Conservation (phyloP, 2,113 vertebrate genomes). For the Motacilla alba region DNA sequence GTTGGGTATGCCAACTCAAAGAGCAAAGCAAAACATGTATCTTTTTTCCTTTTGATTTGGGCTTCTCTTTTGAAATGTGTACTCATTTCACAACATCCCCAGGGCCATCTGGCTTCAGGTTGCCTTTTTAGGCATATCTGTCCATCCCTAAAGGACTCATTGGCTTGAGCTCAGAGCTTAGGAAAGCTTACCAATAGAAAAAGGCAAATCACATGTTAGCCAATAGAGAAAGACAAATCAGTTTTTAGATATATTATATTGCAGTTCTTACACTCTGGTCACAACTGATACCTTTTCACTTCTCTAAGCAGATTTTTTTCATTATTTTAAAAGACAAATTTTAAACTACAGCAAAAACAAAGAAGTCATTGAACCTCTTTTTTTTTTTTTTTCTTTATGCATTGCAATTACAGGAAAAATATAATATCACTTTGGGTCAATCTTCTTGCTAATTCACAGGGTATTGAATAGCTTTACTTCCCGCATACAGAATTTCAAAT, state of each 20-base stretch:
- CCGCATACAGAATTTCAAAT: not conserved
- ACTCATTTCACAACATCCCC: not conserved
- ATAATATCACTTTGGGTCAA: not conserved
- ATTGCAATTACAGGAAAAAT: not conserved
- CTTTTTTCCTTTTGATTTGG: not conserved
- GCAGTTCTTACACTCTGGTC: not conserved
- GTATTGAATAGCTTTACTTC: conserved; percentile 31
- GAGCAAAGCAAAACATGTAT: not conserved
- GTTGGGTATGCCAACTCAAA: not conserved
- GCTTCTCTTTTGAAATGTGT: not conserved
- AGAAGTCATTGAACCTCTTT: not conserved
- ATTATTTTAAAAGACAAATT: not conserved
- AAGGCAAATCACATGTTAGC: not conserved
- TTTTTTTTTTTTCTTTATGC: not conserved
- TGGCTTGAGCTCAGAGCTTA: not conserved
- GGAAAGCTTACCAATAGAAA: not conserved
- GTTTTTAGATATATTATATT: not conserved
- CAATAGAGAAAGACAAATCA: not conserved
- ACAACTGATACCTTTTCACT: not conserved
- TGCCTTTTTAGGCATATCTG: not conserved
- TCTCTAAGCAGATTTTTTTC: not conserved
- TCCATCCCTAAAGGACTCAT: not conserved
- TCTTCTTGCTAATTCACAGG: conserved; percentile 1
- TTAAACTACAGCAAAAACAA: not conserved
- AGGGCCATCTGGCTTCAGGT: not conserved